These are phyloP conservation scores for Leucophenga varia DNA, from an alignment of 1,140 invertebrate species.

Conservation along the genomic window DNA sequence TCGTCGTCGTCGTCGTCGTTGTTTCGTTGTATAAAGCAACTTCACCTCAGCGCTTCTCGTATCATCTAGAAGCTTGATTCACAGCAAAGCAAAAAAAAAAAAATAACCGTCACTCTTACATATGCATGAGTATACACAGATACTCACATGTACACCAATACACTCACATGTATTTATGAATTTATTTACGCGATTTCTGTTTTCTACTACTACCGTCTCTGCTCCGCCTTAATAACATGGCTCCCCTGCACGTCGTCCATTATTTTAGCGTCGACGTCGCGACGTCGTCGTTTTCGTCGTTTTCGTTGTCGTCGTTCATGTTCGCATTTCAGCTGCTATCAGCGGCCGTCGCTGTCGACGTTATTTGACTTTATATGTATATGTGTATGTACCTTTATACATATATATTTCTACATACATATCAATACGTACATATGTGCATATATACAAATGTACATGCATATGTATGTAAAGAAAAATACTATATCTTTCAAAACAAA, in stretches of 20 bases:
- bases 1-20: conserved; percentile 9
- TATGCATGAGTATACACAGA: no score
- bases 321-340: no score
- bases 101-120: no score
- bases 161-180: no score
- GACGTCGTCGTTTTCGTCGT: conserved; percentile 17
- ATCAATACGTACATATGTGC: conserved; percentile 10
- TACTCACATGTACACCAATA: no score
- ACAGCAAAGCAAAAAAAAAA: no score
- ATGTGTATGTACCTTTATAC: conserved; percentile 14
- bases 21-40: conserved; percentile 5
- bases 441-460: conserved; percentile 6
- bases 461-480: no score
- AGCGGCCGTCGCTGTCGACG: no score
- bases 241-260: not conserved
- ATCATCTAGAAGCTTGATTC: no score
- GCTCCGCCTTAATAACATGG: conserved; percentile 10
- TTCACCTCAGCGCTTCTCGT: conserved; percentile 14
- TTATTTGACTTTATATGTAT: conserved; percentile 5
- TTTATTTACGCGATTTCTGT: no score
- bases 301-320: conserved; percentile 22
- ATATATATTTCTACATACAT: not conserved
- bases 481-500: no score
- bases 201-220: conserved; percentile 3
- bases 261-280: not conserved